Evolutionary conservation across 2,888 invertebrate genomes (phyloP), one percentile per base, ranked within the genome.

Genomic region (Allolobophora icterica): DNA sequence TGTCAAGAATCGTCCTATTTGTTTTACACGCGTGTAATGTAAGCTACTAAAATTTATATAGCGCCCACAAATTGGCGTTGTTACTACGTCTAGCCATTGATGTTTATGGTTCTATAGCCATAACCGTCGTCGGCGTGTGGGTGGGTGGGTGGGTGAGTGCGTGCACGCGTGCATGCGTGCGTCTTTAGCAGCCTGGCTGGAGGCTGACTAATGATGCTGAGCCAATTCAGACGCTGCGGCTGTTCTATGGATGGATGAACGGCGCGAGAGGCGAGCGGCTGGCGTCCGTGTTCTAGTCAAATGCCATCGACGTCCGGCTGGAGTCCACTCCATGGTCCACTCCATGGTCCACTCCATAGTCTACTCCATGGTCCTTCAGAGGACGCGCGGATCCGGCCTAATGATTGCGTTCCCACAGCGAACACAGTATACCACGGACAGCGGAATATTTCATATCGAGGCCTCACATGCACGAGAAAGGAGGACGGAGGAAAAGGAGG

Each of bases 341-440:
- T 83, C 83, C 33, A 30, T n/a, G 83, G 87, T 35, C 87, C 87
- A 87, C 87, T 87, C 87, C 35, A 87, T 24, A 35, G 87, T 87
- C 87, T 21, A 87, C 38, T 87, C 87, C 38, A 34, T 38, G 87
- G 87, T 87, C 15, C 87, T 87, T 87, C 87, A 87, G 6, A 87
- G 35, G 34, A 38, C 87, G 35, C 87, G 35, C 87, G 87, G 87
- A 87, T 87, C 87, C 87, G 87, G 87, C 38, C 34, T 87, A 87
- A 87, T 38, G 87, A 87, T 87, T 87, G 87, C 87, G 87, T 87
- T 87, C 87, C 87, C 87, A 87, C 34, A 87, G 34, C 87, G 87
- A 87, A 87, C 87, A 87, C 34, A 5, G 5, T 87, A 84, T 42
- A 71, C 30, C 8, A 71, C 17, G n/a, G 11, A 6, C 71, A 11